Base-by-base conservation (phyloP, 2,888 invertebrate genomes). In the Microctonus brassicae region DNA sequence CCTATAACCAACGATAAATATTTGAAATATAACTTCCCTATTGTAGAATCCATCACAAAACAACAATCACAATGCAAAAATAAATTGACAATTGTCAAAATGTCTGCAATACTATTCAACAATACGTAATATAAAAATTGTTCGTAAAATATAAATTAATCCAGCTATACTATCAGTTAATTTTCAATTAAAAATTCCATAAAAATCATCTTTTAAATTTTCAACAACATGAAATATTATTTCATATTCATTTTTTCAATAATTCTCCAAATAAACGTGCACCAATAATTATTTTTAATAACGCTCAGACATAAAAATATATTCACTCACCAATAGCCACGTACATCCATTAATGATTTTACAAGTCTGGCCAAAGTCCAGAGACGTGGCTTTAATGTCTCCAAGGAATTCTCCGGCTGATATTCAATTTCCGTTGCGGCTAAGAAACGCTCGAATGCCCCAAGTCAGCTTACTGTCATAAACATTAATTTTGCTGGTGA, bases 371-470 rank as follows among this genome's bases (percentile, higher is more conserved):
- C 62, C 9, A 11, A 22, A 24, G 17, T 62, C 42, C 62, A 62
- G 24, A 11, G 42, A 22, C 39, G 39, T 29, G 20, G 10, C 62
- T n/a, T 6, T 20, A 34, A 17, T 17, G 58, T 33, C 29, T 29
- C 58, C 17, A 17, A 6, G 33, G 17, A 58, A 58, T 58, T 58
- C 33, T n/a, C 33, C 20, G 22, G n/a, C 60, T 33, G 62, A 62
- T 62, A 62, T 62, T 62, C 62, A 62, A 62, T 62, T 62, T 62
- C 34, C 36, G 22, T 42, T 36, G 58, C 58, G 29, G 29, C 58
- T 29, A 29, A 58, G 33, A 58, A 58, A 58, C 33, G 33, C 33
- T 29, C 29, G 11, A 55, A 55, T 55, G 22, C 13, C 13, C 55
- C 26, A 33, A 60, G 34, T 60, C 60, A 60, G 60, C 60, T 60